Evolutionary conservation across 2,888 invertebrate genomes (phyloP).

Genomic region (Dryomyza anilis): DNA sequence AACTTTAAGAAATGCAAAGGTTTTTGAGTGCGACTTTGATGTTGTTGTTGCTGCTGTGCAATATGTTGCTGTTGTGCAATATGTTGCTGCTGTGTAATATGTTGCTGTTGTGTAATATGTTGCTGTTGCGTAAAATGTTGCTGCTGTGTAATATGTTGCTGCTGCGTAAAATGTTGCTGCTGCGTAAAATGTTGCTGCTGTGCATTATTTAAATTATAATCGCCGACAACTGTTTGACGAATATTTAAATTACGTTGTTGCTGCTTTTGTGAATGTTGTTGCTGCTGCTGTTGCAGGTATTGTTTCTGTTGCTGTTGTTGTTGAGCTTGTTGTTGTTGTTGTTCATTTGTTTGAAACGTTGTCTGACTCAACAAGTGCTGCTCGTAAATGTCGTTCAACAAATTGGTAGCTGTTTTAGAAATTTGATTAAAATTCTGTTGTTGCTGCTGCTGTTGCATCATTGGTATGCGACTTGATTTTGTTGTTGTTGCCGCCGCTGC

Average conservation of each 20-base stretch:
- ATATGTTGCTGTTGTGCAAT: slow-evolving; percentile 30
- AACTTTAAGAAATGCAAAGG: slow-evolving; percentile 40
- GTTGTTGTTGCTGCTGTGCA: slow-evolving; percentile 28
- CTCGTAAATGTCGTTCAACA: slow-evolving; percentile 54
- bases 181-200: slow-evolving; percentile 28
- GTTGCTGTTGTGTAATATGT: slow-evolving; percentile 33
- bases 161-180: slow-evolving; percentile 17
- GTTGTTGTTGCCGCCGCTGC: slow-evolving; percentile 24
- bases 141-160: slow-evolving; percentile 27
- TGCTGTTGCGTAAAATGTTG: slow-evolving; percentile 26
- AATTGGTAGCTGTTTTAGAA: slow-evolving; percentile 53
- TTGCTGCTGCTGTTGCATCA: slow-evolving; percentile 38
- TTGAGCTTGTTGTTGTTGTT: slow-evolving; percentile 25
- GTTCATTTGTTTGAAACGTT: slow-evolving; percentile 42
- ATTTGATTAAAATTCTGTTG: slow-evolving; percentile 52
- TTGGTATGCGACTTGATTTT: slow-evolving; percentile 35
- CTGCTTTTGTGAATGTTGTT: background rate
- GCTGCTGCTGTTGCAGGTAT: background rate
- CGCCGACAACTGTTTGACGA: slow-evolving; percentile 4
- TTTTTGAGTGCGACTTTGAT: slow-evolving; percentile 26
- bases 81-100: slow-evolving; percentile 24
- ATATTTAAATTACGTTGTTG: too few relatives aligned
- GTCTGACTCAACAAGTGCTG: slow-evolving; percentile 55
- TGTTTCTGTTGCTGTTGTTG: background rate
- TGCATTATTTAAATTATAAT: slow-evolving; percentile 29